Evolutionary conservation across 2,888 invertebrate species (phyloP).

Genomic region (Margaritifera margaritifera): DNA sequence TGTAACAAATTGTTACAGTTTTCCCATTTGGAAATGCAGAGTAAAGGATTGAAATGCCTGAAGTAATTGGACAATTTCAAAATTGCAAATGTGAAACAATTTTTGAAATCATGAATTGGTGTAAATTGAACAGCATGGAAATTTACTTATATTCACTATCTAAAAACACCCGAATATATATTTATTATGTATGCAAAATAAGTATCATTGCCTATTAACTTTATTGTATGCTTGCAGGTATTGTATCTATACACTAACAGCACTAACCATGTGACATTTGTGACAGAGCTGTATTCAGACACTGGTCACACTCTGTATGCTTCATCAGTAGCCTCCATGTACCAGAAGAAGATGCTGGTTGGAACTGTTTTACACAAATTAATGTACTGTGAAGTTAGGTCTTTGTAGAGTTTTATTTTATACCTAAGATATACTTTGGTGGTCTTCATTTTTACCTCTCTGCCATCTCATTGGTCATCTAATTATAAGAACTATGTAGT

Average conservation of each 20-base stretch:
- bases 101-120: not conserved
- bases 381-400: conserved; percentile 46
- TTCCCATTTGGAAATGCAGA: too few relatives aligned
- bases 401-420: not conserved
- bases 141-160: not conserved
- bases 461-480: too few relatives aligned
- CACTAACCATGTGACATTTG: conserved; percentile 27
- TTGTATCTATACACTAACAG: conserved; percentile 35
- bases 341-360: conserved; percentile 47
- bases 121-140: not conserved
- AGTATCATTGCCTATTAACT: not conserved
- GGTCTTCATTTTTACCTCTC: too few relatives aligned
- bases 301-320: conserved; percentile 45
- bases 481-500: too few relatives aligned
- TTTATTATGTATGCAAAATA: not conserved
- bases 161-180: not conserved
- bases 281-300: conserved; percentile 47
- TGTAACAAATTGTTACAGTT: too few relatives aligned
- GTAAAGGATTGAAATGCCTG: too few relatives aligned
- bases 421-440: too few relatives aligned
- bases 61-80: not conserved
- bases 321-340: conserved; percentile 46
- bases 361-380: conserved; percentile 49
- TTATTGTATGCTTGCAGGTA: conserved; percentile 19
- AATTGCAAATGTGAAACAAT: not conserved